Evolutionary conservation across 1,140 invertebrate genomes (phyloP), one percentile per base, ranked within the genome.

Genomic region (Neelides sp.): DNA sequence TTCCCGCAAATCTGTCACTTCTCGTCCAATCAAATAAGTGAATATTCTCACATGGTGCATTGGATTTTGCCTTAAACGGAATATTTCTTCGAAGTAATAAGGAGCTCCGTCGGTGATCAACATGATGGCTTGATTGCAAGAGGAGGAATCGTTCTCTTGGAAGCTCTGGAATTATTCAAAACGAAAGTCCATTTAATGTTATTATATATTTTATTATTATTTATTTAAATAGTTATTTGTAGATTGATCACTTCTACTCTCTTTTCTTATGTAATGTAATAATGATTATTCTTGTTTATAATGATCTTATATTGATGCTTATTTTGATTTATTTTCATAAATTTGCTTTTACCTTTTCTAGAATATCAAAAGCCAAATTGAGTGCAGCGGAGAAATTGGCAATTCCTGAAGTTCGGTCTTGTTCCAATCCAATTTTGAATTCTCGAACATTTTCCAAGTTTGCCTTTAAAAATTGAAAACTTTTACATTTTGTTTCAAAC

Each of bases 101-200:
- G 94, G 91, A 19, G 94, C 87, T 22, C 94, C 95, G 71, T 98
- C 95, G 8, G 94, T 96, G 56, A 99, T 83, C 40, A 99, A 68
- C 93, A 98, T 98, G 62, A 98, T 98, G 8, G 92, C 93, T 70
- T 94, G 84, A 70, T 97, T 98, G 64, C 94, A 98, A 10, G 93
- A 83, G 53, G 77, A 73, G 5, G 88, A 87, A 58, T 79, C 75
- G 1, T 80, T 78, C 0, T 80, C 82, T 48, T 80, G 75, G 63
- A 87, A n/a, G n/a, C n/a, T n/a, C n/a, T n/a, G 35, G 19, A 1
- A 39, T n/a, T 2, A 57, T 44, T 44, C n/a, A n/a, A n/a, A n/a
- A n/a, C n/a, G n/a, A n/a, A n/a, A n/a, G n/a, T n/a, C n/a, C n/a
- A n/a, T n/a, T n/a, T n/a, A n/a, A n/a, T n/a, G n/a, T n/a, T n/a